A percentile compares a stretch with the other conserved stretches of the same genome.
Evolutionary conservation across 2,113 vertebrate genomes (phyloP).

Genomic region (Spheniscus mendiculus): DNA sequence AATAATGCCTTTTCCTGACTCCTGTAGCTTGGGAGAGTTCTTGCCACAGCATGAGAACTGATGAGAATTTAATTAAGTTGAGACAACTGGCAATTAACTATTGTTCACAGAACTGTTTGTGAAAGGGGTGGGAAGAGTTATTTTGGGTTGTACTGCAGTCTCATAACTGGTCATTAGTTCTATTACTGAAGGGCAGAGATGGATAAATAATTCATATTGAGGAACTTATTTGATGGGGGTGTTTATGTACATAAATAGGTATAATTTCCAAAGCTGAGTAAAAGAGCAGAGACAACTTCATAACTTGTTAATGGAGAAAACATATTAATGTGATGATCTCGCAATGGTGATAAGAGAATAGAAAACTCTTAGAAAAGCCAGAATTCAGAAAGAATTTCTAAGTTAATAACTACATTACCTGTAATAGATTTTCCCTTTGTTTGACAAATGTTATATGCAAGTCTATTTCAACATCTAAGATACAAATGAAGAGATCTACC

Average conservation of each 20-base stretch:
- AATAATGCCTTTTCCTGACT: background rate
- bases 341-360: rapidly evolving
- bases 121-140: conserved; percentile 52
- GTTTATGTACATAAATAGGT: background rate
- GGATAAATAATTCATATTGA: background rate
- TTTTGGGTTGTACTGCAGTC: conserved; percentile 57
- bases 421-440: background rate
- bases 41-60: background rate
- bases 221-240: background rate
- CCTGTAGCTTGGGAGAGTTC: background rate
- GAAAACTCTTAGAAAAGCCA: background rate
- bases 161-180: conserved; percentile 56
- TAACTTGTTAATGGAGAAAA: background rate
- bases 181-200: conserved; percentile 13
- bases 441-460: background rate
- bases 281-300: background rate
- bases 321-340: background rate
- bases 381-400: background rate
- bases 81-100: conserved; percentile 44
- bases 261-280: background rate
- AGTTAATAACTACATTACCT: background rate
- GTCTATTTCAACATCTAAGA: background rate
- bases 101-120: conserved; percentile 39
- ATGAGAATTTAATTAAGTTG: conserved; percentile 24
- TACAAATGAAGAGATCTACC: background rate